Evolutionary conservation across 1,140 invertebrate species (phyloP), one percentile per base, ranked within the genome.

Genomic region (Drosophila kikkawai): DNA sequence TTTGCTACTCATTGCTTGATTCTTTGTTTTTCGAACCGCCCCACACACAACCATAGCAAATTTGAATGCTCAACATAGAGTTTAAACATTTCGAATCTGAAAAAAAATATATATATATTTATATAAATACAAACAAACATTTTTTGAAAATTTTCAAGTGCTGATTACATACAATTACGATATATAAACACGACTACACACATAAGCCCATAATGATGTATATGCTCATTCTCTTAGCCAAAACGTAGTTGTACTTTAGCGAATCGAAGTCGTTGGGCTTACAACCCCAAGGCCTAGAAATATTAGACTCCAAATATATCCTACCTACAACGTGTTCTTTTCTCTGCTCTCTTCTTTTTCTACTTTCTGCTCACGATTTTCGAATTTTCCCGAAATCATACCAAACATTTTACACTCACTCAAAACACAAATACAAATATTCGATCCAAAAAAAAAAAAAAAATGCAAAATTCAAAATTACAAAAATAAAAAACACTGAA

Each of bases 111-210:
- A 70, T 53, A 56, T 47, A 22, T 8, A 34, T 34, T 7, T 69
- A 77, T 69, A 74, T 75, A 60, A 77, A 76, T 48, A 65, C 34
- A 55, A 22, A 64, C 32, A 79, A 58, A 88, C 81, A 90, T 88
- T 85, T 70, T 85, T 90, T 91, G 85, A 79, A 80, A 91, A 90
- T 90, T 90, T 90, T 90, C 85, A 90, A 90, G 85, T 90, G 85
- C 85, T 90, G 85, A 90, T 90, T 91, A 79, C 81, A 87, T 87
- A 80, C 45, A 39, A 57, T 29, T 69, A 53, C 39, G 55, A 75
- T 47, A 44, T 47, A 44, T 39, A 67, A 39, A 80, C 58, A 79
- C 39, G 34, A 48, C 55, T 19, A 75, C 59, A 75, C 59, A 64
- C 64, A 61, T 65, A 47, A 47, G 48, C 53, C 81, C 73, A 75